These are phyloP conservation scores for Penelope pileata DNA, from an alignment of 2,113 vertebrate species.

Conservation along the genomic window DNA sequence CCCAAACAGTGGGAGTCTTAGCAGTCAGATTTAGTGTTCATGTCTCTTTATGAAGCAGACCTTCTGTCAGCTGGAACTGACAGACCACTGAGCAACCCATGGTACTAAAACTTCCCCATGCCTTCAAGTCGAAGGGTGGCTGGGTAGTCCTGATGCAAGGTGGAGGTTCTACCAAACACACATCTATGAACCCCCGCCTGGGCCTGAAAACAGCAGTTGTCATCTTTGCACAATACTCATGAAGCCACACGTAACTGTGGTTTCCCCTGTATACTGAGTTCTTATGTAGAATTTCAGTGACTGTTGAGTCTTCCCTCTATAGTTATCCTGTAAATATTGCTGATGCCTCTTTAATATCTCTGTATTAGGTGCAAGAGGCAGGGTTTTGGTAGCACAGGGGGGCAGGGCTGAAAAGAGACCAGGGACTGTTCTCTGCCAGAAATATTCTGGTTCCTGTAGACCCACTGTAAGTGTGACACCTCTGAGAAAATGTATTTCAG, in stretches of 20 bases:
- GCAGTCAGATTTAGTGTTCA: not conserved
- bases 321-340: not conserved
- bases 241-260: no score
- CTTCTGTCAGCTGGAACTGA: not conserved
- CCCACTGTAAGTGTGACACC: accelerated
- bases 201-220: not conserved
- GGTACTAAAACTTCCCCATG: not conserved
- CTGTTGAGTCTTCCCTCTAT: not conserved
- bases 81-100: not conserved
- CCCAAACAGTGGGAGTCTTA: no score
- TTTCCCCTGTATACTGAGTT: accelerated
- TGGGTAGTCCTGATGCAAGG: not conserved
- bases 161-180: not conserved
- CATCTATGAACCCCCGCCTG: accelerated
- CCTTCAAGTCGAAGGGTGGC: not conserved
- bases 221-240: accelerated
- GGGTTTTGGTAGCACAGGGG: accelerated
- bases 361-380: not conserved
- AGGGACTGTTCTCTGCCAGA: accelerated
- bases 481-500: accelerated
- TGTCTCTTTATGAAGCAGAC: accelerated
- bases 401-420: no score
- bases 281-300: not conserved
- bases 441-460: accelerated
- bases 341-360: not conserved